phyloP scores from a whole-genome alignment of 1,140 invertebrate species.

The Calliopsis andreniformis region DNA sequence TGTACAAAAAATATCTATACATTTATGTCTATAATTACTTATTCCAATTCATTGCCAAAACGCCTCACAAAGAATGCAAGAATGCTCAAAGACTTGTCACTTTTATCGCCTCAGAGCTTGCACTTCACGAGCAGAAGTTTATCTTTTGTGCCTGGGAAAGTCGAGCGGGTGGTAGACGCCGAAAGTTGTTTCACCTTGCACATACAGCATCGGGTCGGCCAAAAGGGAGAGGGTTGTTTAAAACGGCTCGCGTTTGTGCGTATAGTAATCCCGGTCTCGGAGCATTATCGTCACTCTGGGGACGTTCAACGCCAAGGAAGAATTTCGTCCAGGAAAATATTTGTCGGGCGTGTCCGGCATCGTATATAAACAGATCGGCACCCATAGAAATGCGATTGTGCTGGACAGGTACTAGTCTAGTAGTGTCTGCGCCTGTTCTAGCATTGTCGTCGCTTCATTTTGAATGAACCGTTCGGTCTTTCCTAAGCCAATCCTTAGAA shows the following conservation, averaged over 20 bases:
- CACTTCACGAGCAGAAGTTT: background rate
- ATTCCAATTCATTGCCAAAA: no score
- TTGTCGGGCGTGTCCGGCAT: conserved; percentile 78
- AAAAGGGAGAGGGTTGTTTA: conserved; percentile 33
- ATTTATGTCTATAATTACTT: no score
- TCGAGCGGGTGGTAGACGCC: background rate
- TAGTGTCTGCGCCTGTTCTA: conserved; percentile 15
- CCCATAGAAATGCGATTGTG: conserved; percentile 60
- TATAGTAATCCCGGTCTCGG: conserved; percentile 71
- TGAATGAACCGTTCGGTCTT: background rate
- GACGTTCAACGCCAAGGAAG: conserved; percentile 57
- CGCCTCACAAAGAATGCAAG: no score
- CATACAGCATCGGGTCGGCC: background rate
- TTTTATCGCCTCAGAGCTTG: no score
- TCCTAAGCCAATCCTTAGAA: background rate
- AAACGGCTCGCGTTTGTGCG: conserved; percentile 59
- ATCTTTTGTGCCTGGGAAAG: background rate
- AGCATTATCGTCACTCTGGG: conserved; percentile 67
- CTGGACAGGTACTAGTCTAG: conserved; percentile 46
- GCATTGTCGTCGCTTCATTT: background rate
- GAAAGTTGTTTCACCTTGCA: conserved; percentile 53
- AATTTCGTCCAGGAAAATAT: conserved; percentile 79
- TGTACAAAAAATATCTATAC: no score
- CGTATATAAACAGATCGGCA: conserved; percentile 79
- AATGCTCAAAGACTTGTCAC: no score